phyloP scores from a whole-genome alignment of 2,113 vertebrate species.

The Takifugu flavidus region DNA sequence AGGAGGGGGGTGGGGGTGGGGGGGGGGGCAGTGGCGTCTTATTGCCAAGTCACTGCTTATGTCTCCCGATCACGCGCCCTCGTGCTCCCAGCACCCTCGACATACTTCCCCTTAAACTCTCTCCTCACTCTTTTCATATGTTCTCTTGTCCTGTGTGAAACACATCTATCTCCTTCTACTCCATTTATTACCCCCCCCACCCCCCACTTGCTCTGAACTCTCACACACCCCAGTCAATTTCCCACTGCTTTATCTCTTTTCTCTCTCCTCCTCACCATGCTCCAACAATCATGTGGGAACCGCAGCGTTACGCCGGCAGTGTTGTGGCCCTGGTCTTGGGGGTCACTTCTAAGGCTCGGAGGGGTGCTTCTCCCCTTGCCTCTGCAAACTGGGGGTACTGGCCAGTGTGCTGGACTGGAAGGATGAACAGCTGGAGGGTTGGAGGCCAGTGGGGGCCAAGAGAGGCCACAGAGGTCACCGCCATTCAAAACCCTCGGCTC shows the following conservation, averaged over 20 bases:
- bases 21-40: slow-evolving; percentile 45
- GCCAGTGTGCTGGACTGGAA: slow-evolving; percentile 49
- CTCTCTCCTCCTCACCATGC: slow-evolving; percentile 46
- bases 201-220: slow-evolving; percentile 1
- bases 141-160: slow-evolving; percentile 18
- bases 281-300: slow-evolving; percentile 57
- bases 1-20: slow-evolving; percentile 50
- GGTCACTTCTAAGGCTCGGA: slow-evolving; percentile 50
- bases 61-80: slow-evolving; percentile 25
- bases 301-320: slow-evolving; percentile 44
- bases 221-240: slow-evolving; percentile 32
- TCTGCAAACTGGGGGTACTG: slow-evolving; percentile 36
- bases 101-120: slow-evolving; percentile 6
- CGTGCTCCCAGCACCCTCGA: slow-evolving; percentile 9
- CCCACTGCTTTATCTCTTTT: slow-evolving; percentile 25
- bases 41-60: slow-evolving; percentile 44
- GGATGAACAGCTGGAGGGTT: slow-evolving; percentile 58
- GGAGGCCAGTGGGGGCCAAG: slow-evolving; percentile 56
- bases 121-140: slow-evolving; percentile 10
- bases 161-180: slow-evolving; percentile 46
- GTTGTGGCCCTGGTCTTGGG: slow-evolving; percentile 48
- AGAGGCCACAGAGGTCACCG: slow-evolving; percentile 67
- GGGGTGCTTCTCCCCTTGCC: slow-evolving; percentile 54
- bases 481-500: slow-evolving; percentile 67
- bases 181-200: slow-evolving; percentile 28